Conservation (phyloP, 2,888 invertebrate genomes). For the Coecobrya sp. region DNA sequence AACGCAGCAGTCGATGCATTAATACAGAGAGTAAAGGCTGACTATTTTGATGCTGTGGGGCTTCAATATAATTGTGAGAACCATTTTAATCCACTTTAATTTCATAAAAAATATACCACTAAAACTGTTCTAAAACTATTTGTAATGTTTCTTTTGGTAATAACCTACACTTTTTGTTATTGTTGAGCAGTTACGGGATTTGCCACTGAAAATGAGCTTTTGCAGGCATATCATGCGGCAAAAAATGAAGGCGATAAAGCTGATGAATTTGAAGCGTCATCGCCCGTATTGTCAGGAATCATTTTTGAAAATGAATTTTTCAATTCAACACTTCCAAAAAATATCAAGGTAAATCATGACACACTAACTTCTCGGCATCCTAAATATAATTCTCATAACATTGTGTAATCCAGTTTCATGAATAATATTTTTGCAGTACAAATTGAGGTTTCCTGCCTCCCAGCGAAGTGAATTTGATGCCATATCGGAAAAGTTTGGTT, state of each 20-base stretch:
- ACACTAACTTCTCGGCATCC: not conserved
- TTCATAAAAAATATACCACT: not conserved
- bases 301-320: slow-evolving; percentile 83
- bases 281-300: slow-evolving; percentile 82
- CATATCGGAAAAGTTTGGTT: slow-evolving; percentile 83
- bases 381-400: not conserved
- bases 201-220: slow-evolving; percentile 81
- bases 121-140: not conserved
- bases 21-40: slow-evolving; percentile 81
- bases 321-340: slow-evolving; percentile 65
- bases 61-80: slow-evolving; percentile 84
- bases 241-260: slow-evolving; percentile 41
- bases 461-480: slow-evolving; percentile 84
- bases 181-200: slow-evolving; percentile 80
- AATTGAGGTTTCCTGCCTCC: slow-evolving; percentile 84
- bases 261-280: slow-evolving; percentile 77
- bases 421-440: slow-evolving; percentile 74
- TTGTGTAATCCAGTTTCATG: not conserved
- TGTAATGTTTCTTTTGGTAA: not conserved
- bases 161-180: not conserved
- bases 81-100: not conserved
- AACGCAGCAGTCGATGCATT: slow-evolving; percentile 78
- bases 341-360: slow-evolving; percentile 78
- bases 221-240: slow-evolving; percentile 70
- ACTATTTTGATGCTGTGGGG: slow-evolving; percentile 78